Conservation (phyloP, 2,797 vertebrate genomes). For the Coracias cyanogaster region DNA sequence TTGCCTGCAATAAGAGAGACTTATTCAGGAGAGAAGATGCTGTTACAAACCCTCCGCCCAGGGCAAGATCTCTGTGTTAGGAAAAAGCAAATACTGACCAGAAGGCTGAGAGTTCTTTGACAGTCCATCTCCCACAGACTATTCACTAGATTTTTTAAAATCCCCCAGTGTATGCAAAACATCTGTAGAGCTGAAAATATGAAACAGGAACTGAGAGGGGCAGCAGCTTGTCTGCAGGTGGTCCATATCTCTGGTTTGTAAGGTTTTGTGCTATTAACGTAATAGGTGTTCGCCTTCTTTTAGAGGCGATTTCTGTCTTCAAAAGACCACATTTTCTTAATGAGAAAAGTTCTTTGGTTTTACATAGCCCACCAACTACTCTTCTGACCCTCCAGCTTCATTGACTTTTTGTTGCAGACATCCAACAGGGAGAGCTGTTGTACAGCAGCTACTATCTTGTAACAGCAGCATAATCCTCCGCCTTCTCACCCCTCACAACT, state of each 20-base stretch:
- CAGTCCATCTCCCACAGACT: constrained; percentile 38
- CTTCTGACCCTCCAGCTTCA: background rate
- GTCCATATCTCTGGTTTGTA: constrained; percentile 30
- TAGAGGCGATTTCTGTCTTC: constrained; percentile 48
- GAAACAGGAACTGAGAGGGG: constrained; percentile 51
- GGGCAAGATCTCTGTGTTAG: background rate
- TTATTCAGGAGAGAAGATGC: background rate
- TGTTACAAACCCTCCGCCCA: background rate
- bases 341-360: constrained; percentile 1
- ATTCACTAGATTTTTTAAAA: constrained; percentile 1
- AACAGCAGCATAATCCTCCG: background rate
- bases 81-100: constrained; percentile 14
- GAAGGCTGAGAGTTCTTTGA: constrained; percentile 21
- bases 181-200: constrained; percentile 54
- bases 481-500: background rate
- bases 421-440: constrained; percentile 72
- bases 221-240: constrained; percentile 66
- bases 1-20: background rate
- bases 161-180: constrained; percentile 33
- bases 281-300: constrained; percentile 55
- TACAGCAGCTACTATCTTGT: background rate
- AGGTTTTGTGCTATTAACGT: constrained; percentile 50
- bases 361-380: background rate
- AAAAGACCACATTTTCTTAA: constrained; percentile 52
- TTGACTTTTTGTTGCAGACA: background rate